Evolutionary conservation across 2,888 invertebrate species (phyloP).

Genomic region (Drosophila birchii): DNA sequence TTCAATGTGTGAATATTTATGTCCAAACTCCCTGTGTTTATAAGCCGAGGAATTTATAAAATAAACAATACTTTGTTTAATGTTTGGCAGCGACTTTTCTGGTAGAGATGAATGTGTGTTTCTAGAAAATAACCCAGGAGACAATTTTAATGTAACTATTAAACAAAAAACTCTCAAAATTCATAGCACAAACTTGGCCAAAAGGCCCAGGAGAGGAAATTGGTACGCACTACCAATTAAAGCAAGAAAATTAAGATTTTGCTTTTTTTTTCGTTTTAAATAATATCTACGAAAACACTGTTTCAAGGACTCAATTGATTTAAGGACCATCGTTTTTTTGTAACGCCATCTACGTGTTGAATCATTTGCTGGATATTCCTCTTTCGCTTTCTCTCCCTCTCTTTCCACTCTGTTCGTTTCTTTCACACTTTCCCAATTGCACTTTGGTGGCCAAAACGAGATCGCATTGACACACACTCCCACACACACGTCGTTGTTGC

Average conservation of each 20-base stretch:
- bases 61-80: not conserved
- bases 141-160: not conserved
- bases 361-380: not conserved
- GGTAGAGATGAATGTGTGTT: too few species aligned
- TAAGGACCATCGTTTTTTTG: not conserved
- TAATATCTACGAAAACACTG: not conserved
- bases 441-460: constrained; percentile 36
- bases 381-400: constrained; percentile 1
- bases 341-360: constrained; percentile 3
- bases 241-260: not conserved
- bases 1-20: not conserved
- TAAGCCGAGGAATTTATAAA: not conserved
- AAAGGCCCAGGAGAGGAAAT: not conserved
- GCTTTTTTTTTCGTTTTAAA: not conserved
- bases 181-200: not conserved
- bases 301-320: not conserved
- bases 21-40: not conserved
- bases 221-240: not conserved
- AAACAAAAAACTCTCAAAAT: not conserved
- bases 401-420: constrained; percentile 3
- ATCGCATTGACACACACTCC: constrained; percentile 21
- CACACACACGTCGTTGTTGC: constrained; percentile 9
- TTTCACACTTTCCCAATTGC: constrained; percentile 37
- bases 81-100: not conserved
- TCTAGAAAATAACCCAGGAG: not conserved